Conservation (phyloP, 2,888 invertebrate genomes). For the Gandaritis pyraliata region DNA sequence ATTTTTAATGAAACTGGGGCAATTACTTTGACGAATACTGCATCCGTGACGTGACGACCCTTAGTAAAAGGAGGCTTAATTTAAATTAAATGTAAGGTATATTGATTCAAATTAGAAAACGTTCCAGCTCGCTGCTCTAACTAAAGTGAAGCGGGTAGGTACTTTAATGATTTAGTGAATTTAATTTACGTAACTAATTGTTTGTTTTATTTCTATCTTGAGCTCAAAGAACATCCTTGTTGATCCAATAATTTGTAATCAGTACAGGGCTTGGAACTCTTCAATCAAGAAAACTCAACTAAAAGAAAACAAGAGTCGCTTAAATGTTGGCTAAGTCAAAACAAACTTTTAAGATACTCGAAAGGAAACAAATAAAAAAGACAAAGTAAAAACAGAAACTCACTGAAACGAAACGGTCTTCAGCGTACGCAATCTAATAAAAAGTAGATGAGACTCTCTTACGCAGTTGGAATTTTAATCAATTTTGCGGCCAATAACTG, state of each 20-base stretch:
- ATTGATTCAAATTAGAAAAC: constrained; percentile 61
- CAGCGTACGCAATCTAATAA: constrained; percentile 68
- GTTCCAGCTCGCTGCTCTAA: constrained; percentile 32
- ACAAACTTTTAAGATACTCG: constrained; percentile 43
- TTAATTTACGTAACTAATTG: constrained; percentile 7
- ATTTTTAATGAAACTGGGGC: constrained; percentile 77
- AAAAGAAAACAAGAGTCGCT: constrained; percentile 20
- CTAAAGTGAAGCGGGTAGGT: constrained; percentile 18
- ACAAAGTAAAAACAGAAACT: constrained; percentile 52
- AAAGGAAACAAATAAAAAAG: constrained; percentile 50
- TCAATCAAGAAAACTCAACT: constrained; percentile 18
- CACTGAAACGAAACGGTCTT: constrained; percentile 56
- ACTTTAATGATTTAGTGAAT: constrained; percentile 18
- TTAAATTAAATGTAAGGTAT: constrained; percentile 57
- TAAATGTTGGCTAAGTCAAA: constrained; percentile 24
- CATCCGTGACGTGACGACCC: constrained; percentile 62
- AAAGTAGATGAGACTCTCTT: constrained; percentile 67
- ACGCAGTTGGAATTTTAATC: constrained; percentile 79
- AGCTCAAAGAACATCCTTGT: constrained; percentile 2
- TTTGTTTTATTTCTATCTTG: constrained; percentile 5
- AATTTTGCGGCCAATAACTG: constrained; percentile 78
- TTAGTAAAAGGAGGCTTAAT: constrained; percentile 47
- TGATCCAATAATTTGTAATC: constrained; percentile 11
- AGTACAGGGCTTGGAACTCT: neutral
- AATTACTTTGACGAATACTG: constrained; percentile 77